Percentiles rank a stretch among this genome's conserved stretches.
Evolutionary conservation across 1,140 invertebrate species (phyloP).

Genomic region (Sitodiplosis mosellana): DNA sequence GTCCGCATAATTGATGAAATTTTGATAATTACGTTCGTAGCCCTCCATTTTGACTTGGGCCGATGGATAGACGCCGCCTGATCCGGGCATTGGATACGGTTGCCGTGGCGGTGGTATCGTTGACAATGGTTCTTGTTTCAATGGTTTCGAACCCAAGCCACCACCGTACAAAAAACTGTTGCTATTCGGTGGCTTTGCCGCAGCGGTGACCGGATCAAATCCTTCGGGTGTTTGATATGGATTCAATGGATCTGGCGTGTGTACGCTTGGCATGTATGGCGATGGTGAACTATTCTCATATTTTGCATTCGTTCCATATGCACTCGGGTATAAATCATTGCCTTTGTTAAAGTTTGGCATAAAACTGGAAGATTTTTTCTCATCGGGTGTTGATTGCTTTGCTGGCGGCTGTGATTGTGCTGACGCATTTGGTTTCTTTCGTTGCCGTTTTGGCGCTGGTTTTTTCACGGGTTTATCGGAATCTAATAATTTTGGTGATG

Average conservation of each 20-base stretch:
- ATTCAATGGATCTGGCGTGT: background rate
- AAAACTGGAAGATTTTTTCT: background rate
- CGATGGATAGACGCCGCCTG: background rate
- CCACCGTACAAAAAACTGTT: too few relatives aligned
- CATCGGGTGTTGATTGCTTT: background rate
- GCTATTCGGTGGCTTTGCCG: background rate
- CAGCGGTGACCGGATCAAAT: background rate
- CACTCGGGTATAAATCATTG: background rate
- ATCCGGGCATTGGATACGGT: conserved; percentile 14
- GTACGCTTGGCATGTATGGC: background rate
- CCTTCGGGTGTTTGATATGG: conserved; percentile 9
- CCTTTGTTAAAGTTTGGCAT: background rate
- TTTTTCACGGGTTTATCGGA: background rate
- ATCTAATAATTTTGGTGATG: background rate
- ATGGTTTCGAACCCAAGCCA: background rate
- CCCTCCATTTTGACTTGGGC: conserved; percentile 23
- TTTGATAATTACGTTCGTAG: conserved; percentile 24
- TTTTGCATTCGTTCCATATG: background rate
- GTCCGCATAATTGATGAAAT: conserved; percentile 25
- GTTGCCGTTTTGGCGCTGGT: background rate
- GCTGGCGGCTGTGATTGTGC: background rate
- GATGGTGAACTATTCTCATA: background rate
- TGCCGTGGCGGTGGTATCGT: conserved; percentile 3
- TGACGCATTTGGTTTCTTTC: background rate
- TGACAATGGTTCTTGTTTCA: background rate